These are phyloP conservation scores for Bryconaethiops microstoma DNA, from an alignment of 2,797 vertebrate genomes.

Conservation along the genomic window DNA sequence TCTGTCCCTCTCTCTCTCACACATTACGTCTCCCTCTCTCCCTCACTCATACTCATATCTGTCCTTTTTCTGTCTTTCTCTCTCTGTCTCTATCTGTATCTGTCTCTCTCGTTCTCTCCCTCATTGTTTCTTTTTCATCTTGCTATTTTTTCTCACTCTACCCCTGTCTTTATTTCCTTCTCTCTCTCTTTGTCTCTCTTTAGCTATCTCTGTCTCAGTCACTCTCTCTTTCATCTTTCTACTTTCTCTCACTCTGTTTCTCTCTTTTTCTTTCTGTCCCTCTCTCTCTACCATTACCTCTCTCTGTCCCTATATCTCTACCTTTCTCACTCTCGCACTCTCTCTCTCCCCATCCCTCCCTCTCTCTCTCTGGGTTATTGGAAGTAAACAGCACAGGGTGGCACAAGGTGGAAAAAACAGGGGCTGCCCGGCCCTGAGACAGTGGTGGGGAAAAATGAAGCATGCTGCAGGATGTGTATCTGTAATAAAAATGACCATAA, in stretches of 20 bases:
- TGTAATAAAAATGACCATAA: slow-evolving; percentile 64
- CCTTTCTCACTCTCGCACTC: not conserved
- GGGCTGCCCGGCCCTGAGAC: slow-evolving; percentile 45
- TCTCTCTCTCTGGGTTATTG: slow-evolving; percentile 49
- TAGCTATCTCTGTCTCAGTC: too few relatives aligned
- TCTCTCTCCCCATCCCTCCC: slow-evolving; percentile 1
- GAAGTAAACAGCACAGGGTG: slow-evolving; percentile 54
- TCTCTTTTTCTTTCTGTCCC: not conserved
- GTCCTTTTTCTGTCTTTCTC: too few relatives aligned
- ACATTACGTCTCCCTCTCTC: too few relatives aligned
- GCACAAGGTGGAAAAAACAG: slow-evolving; percentile 19
- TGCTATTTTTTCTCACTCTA: not conserved
- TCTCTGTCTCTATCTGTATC: too few relatives aligned
- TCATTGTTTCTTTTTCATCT: too few relatives aligned
- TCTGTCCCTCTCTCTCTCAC: too few relatives aligned
- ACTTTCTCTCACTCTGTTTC: not conserved
- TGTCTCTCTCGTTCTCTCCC: not conserved
- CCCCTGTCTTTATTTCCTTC: not conserved
- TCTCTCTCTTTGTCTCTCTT: not conserved
- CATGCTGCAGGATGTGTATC: slow-evolving; percentile 61
- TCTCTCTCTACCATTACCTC: not conserved
- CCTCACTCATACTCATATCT: not conserved
- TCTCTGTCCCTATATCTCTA: not conserved
- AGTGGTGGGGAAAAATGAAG: slow-evolving; percentile 57
- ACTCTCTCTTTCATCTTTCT: not conserved